Percentiles rank a stretch among this genome's conserved stretches.
These are phyloP conservation scores for Eleginops maclovinus DNA, from an alignment of 2,113 vertebrate species.

Conservation along the genomic window DNA sequence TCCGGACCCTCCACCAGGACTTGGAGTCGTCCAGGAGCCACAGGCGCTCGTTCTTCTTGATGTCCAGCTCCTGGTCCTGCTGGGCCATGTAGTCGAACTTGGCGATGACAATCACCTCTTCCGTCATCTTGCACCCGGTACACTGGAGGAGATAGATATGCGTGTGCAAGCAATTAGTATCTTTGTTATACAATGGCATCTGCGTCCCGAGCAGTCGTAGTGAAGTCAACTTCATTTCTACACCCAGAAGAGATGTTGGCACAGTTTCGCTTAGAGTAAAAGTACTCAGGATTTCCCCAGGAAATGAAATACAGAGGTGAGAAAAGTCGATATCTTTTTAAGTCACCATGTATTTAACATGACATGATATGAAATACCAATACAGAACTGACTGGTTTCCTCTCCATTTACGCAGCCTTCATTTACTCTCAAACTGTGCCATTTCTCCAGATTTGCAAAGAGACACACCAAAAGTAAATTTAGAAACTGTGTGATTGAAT, in stretches of 20 bases:
- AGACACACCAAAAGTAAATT: slow-evolving; percentile 16
- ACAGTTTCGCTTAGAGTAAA: neutral
- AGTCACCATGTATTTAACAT: neutral
- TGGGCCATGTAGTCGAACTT: slow-evolving; percentile 95
- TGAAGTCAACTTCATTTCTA: too few relatives aligned
- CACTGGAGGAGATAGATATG: slow-evolving; percentile 67
- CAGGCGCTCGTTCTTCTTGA: slow-evolving; percentile 93
- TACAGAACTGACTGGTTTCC: neutral
- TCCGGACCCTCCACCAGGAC: slow-evolving; percentile 94
- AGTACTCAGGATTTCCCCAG: neutral
- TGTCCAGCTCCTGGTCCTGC: slow-evolving; percentile 94
- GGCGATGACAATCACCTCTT: slow-evolving; percentile 93
- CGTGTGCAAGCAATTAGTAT: neutral
- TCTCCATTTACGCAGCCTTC: neutral
- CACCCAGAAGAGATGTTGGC: neutral
- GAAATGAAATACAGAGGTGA: neutral
- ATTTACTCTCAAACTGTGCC: slow-evolving; percentile 1
- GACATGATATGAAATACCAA: too few relatives aligned
- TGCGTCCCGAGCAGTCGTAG: neutral
- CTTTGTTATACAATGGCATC: neutral
- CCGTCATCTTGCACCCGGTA: slow-evolving; percentile 88
- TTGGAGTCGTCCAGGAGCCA: slow-evolving; percentile 94
- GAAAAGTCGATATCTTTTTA: neutral
- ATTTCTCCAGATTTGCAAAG: slow-evolving; percentile 9
- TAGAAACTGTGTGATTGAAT: slow-evolving; percentile 49